These are phyloP conservation scores for Dufourea novaeangliae DNA, from an alignment of 1,140 invertebrate species.

Conservation along the genomic window DNA sequence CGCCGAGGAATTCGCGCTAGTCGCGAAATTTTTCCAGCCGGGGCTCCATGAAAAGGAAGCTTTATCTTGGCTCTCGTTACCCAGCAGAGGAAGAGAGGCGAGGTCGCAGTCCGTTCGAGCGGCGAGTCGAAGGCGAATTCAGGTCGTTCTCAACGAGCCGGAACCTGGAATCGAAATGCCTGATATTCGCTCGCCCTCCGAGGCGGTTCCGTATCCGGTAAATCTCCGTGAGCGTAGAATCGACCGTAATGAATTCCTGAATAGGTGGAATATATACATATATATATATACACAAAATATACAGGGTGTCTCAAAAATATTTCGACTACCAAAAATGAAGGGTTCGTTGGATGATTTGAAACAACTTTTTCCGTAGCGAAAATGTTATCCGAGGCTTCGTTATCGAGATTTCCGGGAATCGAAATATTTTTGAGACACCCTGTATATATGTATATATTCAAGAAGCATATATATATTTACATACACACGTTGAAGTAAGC, in stretches of 20 bases:
- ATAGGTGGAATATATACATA: slow-evolving; percentile 63
- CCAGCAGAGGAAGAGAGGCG: too few relatives aligned
- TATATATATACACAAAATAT: too few relatives aligned
- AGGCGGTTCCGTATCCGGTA: slow-evolving; percentile 59
- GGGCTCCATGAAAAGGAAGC: slow-evolving; percentile 25
- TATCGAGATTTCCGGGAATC: too few relatives aligned
- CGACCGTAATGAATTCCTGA: slow-evolving; percentile 71
- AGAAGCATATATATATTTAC: too few relatives aligned
- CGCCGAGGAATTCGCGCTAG: background rate
- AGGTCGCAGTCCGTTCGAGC: background rate
- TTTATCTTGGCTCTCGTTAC: slow-evolving; percentile 51
- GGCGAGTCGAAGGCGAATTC: slow-evolving; percentile 25
- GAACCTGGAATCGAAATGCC: slow-evolving; percentile 49
- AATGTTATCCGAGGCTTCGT: too few relatives aligned
- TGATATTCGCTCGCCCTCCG: slow-evolving; percentile 49
- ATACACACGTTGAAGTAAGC: slow-evolving; percentile 63
- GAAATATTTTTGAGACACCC: too few relatives aligned
- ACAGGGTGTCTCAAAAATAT: too few relatives aligned
- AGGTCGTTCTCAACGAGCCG: slow-evolving; percentile 40
- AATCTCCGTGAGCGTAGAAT: slow-evolving; percentile 67
- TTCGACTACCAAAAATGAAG: too few relatives aligned
- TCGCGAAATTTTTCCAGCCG: slow-evolving; percentile 17
- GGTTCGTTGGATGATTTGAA: too few relatives aligned
- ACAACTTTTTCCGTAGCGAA: too few relatives aligned
- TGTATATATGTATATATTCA: too few relatives aligned